Conservation (phyloP, 2,888 invertebrate species). For the Tolmerus cingulatus region DNA sequence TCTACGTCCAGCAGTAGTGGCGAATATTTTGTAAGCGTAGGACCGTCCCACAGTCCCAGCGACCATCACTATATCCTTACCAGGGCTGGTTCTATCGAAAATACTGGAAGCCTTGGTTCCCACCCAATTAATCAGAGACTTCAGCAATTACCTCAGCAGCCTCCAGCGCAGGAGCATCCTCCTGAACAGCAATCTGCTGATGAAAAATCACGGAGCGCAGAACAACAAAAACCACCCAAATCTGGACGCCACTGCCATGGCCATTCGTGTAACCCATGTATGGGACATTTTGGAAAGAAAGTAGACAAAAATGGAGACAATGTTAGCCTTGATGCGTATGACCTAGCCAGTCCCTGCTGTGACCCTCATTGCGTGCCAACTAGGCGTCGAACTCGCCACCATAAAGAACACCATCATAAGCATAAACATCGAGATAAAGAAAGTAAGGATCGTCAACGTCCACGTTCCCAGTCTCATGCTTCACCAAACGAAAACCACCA, state of each 20-base stretch:
- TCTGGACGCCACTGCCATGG: slow-evolving; percentile 61
- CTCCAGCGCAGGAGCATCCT: background rate
- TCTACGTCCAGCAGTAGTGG: slow-evolving; percentile 71
- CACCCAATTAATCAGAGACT: slow-evolving; percentile 57
- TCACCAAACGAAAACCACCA: slow-evolving; percentile 55
- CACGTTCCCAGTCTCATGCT: slow-evolving; percentile 58
- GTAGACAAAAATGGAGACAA: slow-evolving; percentile 71
- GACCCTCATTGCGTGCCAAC: slow-evolving; percentile 86
- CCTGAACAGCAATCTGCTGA: background rate
- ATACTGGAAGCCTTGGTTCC: slow-evolving; percentile 60
- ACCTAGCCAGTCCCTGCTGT: slow-evolving; percentile 85
- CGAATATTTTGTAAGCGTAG: slow-evolving; percentile 76
- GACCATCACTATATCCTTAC: slow-evolving; percentile 77
- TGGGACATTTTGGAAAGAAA: slow-evolving; percentile 67
- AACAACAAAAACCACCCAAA: slow-evolving; percentile 54
- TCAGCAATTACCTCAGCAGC: slow-evolving; percentile 50
- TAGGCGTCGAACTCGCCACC: slow-evolving; percentile 65
- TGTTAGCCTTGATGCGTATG: slow-evolving; percentile 84
- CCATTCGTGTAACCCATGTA: slow-evolving; percentile 76
- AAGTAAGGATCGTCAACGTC: slow-evolving; percentile 56
- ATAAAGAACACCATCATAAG: slow-evolving; percentile 69
- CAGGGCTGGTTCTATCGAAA: slow-evolving; percentile 65
- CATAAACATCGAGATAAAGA: slow-evolving; percentile 68
- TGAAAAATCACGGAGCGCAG: background rate
- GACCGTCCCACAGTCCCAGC: slow-evolving; percentile 69